Conservation (phyloP, 2,888 invertebrate species). For the Coenonympha arcania region DNA sequence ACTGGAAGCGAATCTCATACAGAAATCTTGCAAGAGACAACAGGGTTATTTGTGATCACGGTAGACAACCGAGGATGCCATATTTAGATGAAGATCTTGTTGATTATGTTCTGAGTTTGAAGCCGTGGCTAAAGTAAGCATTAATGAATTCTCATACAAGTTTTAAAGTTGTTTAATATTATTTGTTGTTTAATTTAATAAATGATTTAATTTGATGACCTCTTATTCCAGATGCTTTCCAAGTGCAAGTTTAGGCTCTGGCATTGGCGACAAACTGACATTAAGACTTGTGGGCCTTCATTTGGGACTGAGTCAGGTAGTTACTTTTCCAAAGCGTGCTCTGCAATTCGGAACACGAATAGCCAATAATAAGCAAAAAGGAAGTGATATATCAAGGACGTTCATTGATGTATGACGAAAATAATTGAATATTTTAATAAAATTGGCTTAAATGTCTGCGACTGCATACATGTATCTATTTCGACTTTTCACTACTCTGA, state of each 20-base stretch:
- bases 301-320: slow-evolving; percentile 77
- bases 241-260: slow-evolving; percentile 76
- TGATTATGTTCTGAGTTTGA: slow-evolving; percentile 75
- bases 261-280: slow-evolving; percentile 94
- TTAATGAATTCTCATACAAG: neutral
- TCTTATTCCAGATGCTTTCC: slow-evolving; percentile 72
- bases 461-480: too few relatives aligned
- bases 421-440: too few relatives aligned
- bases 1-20: slow-evolving; percentile 88
- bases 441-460: too few relatives aligned
- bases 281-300: slow-evolving; percentile 81
- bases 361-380: slow-evolving; percentile 92
- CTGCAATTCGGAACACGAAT: slow-evolving; percentile 98
- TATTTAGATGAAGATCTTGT: slow-evolving; percentile 83
- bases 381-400: slow-evolving; percentile 79
- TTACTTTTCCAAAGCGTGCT: slow-evolving; percentile 89
- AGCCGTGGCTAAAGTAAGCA: slow-evolving; percentile 79
- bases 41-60: slow-evolving; percentile 91
- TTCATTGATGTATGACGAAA: slow-evolving; percentile 34
- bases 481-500: too few relatives aligned
- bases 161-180: neutral
- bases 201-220: neutral
- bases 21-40: slow-evolving; percentile 97
- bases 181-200: too few relatives aligned
- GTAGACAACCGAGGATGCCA: slow-evolving; percentile 86